Evolutionary conservation across 1,140 invertebrate species (phyloP).

Genomic region (Alviniconcha marisindica): DNA sequence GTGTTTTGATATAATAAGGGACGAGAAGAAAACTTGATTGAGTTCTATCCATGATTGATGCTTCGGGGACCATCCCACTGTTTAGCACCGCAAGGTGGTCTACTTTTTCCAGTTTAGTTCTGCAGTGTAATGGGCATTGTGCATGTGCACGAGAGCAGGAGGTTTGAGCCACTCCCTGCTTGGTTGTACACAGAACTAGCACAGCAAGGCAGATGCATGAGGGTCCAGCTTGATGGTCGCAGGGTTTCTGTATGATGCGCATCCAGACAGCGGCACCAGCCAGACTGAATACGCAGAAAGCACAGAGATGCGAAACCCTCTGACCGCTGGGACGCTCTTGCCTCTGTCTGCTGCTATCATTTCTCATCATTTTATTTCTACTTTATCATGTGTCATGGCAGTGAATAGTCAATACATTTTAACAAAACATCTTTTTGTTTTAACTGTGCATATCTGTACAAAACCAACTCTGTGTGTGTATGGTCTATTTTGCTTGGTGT

Average conservation of each 20-base stretch:
- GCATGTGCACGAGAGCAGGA: background rate
- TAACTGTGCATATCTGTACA: too few species aligned
- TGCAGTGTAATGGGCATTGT: background rate
- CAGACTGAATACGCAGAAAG: slow-evolving; percentile 19
- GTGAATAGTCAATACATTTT: slow-evolving; percentile 17
- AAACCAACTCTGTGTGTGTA: too few species aligned
- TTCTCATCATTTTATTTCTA: slow-evolving; percentile 1
- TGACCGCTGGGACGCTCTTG: background rate
- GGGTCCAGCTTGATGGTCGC: background rate
- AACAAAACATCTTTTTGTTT: too few species aligned
- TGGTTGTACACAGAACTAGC: background rate
- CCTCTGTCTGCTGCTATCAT: background rate
- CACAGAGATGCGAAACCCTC: background rate
- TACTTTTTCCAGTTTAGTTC: too few species aligned
- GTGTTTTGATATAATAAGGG: too few species aligned
- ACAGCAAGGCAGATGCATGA: slow-evolving; percentile 4
- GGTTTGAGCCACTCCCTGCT: slow-evolving; percentile 26
- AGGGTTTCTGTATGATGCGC: slow-evolving; percentile 21
- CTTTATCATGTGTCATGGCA: too few species aligned
- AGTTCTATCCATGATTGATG: too few species aligned
- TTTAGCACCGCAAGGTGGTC: too few species aligned
- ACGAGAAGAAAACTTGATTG: too few species aligned
- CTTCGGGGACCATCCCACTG: too few species aligned
- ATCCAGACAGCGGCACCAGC: slow-evolving; percentile 1
- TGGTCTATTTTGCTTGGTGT: too few species aligned